Percentiles rank a stretch among this genome's conserved stretches.
Evolutionary conservation across 37 sponge, comb jelly and placozoan genomes (phyloP).

Genomic region (Mnemiopsis leidyi): DNA sequence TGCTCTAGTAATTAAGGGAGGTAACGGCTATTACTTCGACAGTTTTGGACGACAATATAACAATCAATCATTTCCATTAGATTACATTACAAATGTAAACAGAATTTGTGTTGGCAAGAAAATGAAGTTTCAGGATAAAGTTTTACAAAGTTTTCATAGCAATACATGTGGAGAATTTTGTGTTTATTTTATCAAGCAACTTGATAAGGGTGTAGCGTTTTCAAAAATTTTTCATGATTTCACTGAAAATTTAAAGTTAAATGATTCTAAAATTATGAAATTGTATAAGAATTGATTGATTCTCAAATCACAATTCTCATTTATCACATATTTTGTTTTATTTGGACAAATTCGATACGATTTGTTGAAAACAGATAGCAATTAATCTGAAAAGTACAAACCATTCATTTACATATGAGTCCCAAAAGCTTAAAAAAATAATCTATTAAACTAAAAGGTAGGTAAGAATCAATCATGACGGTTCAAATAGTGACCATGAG

Average conservation of each 20-base stretch:
- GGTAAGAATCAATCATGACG: background rate
- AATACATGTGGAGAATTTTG: background rate
- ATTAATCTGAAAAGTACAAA: no score
- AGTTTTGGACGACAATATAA: conserved; percentile 37
- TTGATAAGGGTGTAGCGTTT: conserved; percentile 14
- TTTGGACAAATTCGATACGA: background rate
- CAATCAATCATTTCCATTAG: background rate
- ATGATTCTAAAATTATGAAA: conserved; percentile 2
- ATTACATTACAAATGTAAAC: background rate
- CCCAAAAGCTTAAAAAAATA: no score
- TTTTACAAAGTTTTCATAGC: background rate
- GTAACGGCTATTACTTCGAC: conserved; percentile 33
- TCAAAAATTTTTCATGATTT: background rate
- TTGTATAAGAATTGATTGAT: conserved; percentile 6
- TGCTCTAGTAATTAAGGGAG: background rate
- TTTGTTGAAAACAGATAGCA: no score
- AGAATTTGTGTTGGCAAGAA: background rate
- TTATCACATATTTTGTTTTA: background rate
- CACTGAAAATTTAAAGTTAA: background rate
- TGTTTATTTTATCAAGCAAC: conserved; percentile 8
- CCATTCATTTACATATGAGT: no score
- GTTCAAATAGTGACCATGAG: conserved; percentile 56
- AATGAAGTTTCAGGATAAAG: background rate
- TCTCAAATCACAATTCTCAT: background rate
- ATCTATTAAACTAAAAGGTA: no score